Evolutionary conservation across 2,113 vertebrate genomes (phyloP), one percentile per base, ranked within the genome.

Genomic region (Hippoglossus stenolepis): DNA sequence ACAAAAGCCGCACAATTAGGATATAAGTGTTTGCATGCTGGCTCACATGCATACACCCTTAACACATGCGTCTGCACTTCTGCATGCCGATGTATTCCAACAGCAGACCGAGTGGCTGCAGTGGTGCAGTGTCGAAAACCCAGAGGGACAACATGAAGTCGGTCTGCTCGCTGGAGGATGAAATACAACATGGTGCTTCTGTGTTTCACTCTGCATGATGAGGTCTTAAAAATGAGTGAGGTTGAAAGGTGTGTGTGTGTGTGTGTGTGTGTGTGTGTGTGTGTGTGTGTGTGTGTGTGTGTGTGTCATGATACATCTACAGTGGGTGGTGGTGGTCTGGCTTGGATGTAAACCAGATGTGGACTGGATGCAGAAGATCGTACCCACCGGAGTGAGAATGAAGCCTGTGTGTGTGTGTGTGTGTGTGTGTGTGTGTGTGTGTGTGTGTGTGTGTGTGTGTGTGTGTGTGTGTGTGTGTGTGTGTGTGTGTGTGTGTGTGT

Each of bases 291-390:
- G 67, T 67, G 57, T 64, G 76, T 67, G 60, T 85, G 77, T 75
- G 76, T 68, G 65, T 65, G n/a, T 60, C 81, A 73, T 76, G 85
- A 84, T 73, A 70, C 77, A 85, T 85, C 65, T 86, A 69, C 60
- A 64, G 56, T 80, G 90, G 89, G 81, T 77, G 64, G 82, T 80
- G 80, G 85, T 90, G 88, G 88, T 89, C 83, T 85, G 45, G 62
- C 65, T 70, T 5, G 88, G 90, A 94, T 93, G 75, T 85, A 88
- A 93, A 90, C 91, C 93, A 93, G 93, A 93, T 93, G 93, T 91
- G 85, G 79, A 81, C 20, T 85, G 51, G 82, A 90, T 88, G 75
- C 82, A 87, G 83, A 79, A 78, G 58, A 87, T 82, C 17, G 63
- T 91, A 90, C 88, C 89, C 76, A 89, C 80, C 67, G 67, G 47